Percentiles rank a stretch among this genome's conserved stretches.
Conservation (phyloP, 2,113 vertebrate species). For the Tachysurus vachellii region DNA sequence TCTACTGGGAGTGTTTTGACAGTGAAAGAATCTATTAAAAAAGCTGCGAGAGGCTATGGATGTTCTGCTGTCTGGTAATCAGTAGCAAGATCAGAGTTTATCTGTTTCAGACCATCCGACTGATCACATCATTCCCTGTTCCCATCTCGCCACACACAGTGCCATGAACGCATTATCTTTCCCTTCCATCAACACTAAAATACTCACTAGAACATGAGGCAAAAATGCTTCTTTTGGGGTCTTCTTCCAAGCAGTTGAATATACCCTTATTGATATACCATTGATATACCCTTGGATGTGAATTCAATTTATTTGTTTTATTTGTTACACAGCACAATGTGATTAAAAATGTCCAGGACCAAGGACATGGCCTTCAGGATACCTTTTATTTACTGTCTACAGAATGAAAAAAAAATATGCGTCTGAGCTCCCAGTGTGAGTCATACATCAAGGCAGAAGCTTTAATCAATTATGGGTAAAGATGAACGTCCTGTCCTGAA, state of each 20-base stretch:
- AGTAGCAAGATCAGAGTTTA: background rate
- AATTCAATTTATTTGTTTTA: background rate
- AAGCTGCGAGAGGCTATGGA: background rate
- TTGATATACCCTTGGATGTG: background rate
- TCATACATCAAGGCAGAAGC: background rate
- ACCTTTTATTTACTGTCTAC: background rate
- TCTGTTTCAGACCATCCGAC: constrained; percentile 7
- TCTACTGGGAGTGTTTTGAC: background rate
- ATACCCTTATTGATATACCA: background rate
- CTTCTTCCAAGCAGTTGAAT: background rate
- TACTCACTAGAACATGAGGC: background rate
- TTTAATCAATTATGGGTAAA: background rate
- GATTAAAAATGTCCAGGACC: background rate
- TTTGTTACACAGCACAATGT: background rate
- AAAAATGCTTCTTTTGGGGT: background rate
- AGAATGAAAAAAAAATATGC: background rate
- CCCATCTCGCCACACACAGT: background rate
- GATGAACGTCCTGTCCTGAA: constrained; percentile 3
- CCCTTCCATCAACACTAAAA: background rate
- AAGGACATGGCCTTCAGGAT: background rate
- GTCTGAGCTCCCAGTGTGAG: background rate
- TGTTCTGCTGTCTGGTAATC: background rate
- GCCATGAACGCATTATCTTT: background rate
- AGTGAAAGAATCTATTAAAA: background rate
- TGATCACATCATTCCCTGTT: background rate